These are phyloP conservation scores for Listronotus bonariensis DNA, from an alignment of 1,140 invertebrate species.

Conservation along the genomic window DNA sequence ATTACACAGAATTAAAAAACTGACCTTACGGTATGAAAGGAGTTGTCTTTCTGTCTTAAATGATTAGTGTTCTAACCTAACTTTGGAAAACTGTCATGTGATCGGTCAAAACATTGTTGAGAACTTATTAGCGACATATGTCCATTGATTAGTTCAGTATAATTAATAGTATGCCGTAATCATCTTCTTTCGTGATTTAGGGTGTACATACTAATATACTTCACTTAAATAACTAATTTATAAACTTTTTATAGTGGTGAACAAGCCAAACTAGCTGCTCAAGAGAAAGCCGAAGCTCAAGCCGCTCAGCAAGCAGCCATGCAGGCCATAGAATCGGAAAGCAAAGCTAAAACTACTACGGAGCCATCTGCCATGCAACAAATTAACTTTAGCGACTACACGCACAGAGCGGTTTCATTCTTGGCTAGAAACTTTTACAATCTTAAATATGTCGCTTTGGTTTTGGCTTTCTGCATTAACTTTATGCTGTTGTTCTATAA, in stretches of 20 bases:
- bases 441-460: conserved; percentile 93
- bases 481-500: conserved; percentile 98
- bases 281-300: conserved; percentile 78
- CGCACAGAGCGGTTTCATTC: conserved; percentile 86
- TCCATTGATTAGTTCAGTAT: too few relatives aligned
- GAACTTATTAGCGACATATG: too few relatives aligned
- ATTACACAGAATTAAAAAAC: too few relatives aligned
- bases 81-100: too few relatives aligned
- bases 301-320: conserved; percentile 85
- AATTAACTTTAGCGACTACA: conserved; percentile 83
- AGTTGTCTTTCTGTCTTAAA: too few relatives aligned
- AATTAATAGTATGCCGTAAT: too few relatives aligned
- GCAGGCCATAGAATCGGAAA: conserved; percentile 83
- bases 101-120: too few relatives aligned
- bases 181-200: too few relatives aligned
- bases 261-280: conserved; percentile 77
- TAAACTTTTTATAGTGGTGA: conserved; percentile 66
- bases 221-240: background rate
- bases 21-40: too few relatives aligned
- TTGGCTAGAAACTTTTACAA: conserved; percentile 98
- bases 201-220: background rate
- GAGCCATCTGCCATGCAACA: conserved; percentile 76
- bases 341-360: conserved; percentile 63
- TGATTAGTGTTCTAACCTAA: too few relatives aligned
- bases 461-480: conserved; percentile 97